These are phyloP conservation scores for Bombycilla garrulus DNA, from an alignment of 2,113 vertebrate species.

Conservation along the genomic window DNA sequence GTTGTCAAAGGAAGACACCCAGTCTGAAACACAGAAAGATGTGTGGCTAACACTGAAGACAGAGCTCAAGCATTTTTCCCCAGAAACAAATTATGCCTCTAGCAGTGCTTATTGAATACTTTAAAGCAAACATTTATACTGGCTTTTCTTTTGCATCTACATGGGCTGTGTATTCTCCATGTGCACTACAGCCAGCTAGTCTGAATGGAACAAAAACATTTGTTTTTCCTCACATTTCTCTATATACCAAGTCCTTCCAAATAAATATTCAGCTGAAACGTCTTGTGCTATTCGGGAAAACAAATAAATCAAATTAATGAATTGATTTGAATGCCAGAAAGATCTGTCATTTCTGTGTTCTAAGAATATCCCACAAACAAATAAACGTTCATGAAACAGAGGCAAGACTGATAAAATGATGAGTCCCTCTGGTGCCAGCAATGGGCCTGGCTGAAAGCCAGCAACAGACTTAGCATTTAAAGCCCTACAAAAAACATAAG, in stretches of 20 bases:
- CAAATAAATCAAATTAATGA: conserved; percentile 58
- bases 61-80: not conserved
- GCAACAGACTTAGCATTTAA: not conserved
- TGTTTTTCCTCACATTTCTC: conserved; percentile 45
- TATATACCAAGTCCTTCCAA: conserved; percentile 7
- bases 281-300: conserved; percentile 29
- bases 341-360: conserved; percentile 35
- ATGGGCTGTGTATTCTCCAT: not conserved
- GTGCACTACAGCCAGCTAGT: conserved; percentile 1
- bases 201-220: conserved; percentile 32
- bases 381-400: conserved; percentile 21
- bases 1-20: not conserved
- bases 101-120: not conserved
- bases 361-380: conserved; percentile 63
- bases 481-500: not conserved
- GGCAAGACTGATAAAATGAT: conserved; percentile 50
- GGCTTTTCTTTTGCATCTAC: conserved; percentile 26
- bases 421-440: conserved; percentile 56
- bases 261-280: conserved; percentile 33
- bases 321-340: conserved; percentile 39
- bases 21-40: not conserved
- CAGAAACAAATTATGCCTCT: conserved; percentile 3
- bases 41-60: not conserved
- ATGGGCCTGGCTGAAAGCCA: conserved; percentile 26
- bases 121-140: conserved; percentile 56